Base-by-base conservation (phyloP, 2,888 invertebrate genomes). In the Rapana venosa region DNA sequence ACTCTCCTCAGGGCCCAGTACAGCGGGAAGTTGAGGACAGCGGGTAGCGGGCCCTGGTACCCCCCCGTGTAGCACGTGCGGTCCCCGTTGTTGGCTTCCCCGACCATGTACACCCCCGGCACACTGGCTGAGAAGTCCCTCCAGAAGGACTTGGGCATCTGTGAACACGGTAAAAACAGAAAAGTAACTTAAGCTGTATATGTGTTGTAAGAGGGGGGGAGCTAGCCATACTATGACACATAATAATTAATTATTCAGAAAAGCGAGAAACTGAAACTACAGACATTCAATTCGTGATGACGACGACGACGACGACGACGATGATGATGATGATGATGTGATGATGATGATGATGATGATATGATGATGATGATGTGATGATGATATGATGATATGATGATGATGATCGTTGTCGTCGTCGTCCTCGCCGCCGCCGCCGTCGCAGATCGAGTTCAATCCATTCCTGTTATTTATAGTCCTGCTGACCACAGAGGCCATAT, bases 1-100 rank as follows among this genome's bases (percentile, higher is more conserved):
- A 91, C 92, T 0, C 89, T 36, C n/a, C 89, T 88, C 20, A 93
- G 56, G 2, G 92, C 88, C 85, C 85, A 91, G 91, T 90, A 92
- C 22, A 92, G 85, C 13, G 93, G 93, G 86, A 92, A 93, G 90
- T 93, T 93, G 74, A 93, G 90, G 0, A 93, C 89, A 4, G 92
- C 84, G 81, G 92, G 91, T 61, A 93, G 84, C 56, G 91, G 88
- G 22, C 92, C 91, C 89, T 93, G 93, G 89, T 93, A 93, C 0
- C 61, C 83, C 0, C 90, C 92, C 20, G 91, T 86, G 90, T 93
- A 93, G 26, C 90, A 85, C 22, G 91, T 90, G 36, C 91, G 89
- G 66, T 92, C 91, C 1, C 90, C 91, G 61, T 92, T 92, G 87
- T 91, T 91, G 4, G 92, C 93, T 81, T 93, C 93, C 15, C 93